Base-by-base conservation (phyloP, 30 jellyfish, hydroid and myxozoan species). In the Aurelia sp. region DNA sequence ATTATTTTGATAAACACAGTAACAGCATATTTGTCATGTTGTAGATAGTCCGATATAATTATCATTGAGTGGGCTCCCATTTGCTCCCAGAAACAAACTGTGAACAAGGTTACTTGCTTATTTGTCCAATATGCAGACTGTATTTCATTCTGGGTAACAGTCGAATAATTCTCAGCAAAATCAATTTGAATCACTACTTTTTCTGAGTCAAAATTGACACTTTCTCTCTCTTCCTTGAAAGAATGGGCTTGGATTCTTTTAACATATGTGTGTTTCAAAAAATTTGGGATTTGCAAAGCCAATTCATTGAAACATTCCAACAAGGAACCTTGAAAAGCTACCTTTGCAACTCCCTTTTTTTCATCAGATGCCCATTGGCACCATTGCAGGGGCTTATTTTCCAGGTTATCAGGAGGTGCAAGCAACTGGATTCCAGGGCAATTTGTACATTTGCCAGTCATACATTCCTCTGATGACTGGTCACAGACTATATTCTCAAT, bases 71-170 rank as follows among this genome's bases (percentile, higher is more conserved):
- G 69, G 69, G 69, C 23, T 59, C 69, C 69, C 69, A 59, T 59
- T 59, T 59, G 69, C 69, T 59, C 69, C 69, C 69, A 59, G 69
- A 59, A 59, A 59, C 69, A 59, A 11, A 59, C 69, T 59, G 69
- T 59, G 31, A 59, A 59, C 69, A 59, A 59, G 22, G 69, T 59
- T 13, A 59, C 69, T 59, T 59, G 69, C 23, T 59, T 59, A 59
- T 59, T 59, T 59, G 69, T 59, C 69, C 69, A 59, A 59, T 59
- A 59, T 59, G 69, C 69, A 59, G 69, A 59, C 69, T 59, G 69
- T 59, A 59, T 59, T 59, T 59, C 69, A 13, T 59, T 59, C 69
- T 59, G 69, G 33, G 69, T 59, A 59, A 59, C 69, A 59, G 69
- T 59, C 27, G 69, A 59, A 59, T 59, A 59, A 59, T 59, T 59